Evolutionary conservation across 2,888 invertebrate species (phyloP).

Genomic region (Euphydryas editha): DNA sequence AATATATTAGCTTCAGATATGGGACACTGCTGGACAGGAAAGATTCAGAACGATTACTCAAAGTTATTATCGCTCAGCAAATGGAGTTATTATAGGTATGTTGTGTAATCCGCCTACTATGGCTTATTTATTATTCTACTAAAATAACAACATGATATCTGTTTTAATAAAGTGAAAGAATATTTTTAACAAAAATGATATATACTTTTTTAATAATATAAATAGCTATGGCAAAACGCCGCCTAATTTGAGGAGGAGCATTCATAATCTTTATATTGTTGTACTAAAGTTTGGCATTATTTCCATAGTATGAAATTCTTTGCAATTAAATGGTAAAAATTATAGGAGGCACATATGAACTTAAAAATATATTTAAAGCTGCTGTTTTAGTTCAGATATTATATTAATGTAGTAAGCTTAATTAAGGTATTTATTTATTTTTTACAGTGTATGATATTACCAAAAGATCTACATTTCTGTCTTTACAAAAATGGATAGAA

Average conservation of each 20-base stretch:
- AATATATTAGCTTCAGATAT: constrained; percentile 91
- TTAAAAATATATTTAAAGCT: too few relatives aligned
- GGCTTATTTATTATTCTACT: background rate
- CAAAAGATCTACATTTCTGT: constrained; percentile 94
- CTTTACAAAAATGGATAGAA: constrained; percentile 97
- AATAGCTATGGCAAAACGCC: too few relatives aligned
- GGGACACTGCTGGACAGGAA: constrained; percentile 99
- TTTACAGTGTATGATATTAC: constrained; percentile 96
- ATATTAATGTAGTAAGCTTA: background rate
- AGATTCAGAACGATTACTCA: constrained; percentile 98
- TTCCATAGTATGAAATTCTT: too few relatives aligned
- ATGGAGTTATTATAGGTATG: constrained; percentile 96
- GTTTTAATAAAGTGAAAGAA: too few relatives aligned
- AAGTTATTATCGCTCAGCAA: constrained; percentile 98
- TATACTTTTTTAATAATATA: too few relatives aligned
- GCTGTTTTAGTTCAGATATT: background rate
- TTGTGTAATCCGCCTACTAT: constrained; percentile 27
- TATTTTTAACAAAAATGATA: too few relatives aligned
- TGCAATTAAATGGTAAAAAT: too few relatives aligned
- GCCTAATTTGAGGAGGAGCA: too few relatives aligned
- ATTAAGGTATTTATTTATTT: constrained; percentile 13
- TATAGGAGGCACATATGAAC: too few relatives aligned
- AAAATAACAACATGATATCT: background rate
- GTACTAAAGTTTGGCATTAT: background rate
- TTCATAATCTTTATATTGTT: background rate